Base-by-base conservation (phyloP, 2,797 vertebrate species). In the Micrastur ruficollis region DNA sequence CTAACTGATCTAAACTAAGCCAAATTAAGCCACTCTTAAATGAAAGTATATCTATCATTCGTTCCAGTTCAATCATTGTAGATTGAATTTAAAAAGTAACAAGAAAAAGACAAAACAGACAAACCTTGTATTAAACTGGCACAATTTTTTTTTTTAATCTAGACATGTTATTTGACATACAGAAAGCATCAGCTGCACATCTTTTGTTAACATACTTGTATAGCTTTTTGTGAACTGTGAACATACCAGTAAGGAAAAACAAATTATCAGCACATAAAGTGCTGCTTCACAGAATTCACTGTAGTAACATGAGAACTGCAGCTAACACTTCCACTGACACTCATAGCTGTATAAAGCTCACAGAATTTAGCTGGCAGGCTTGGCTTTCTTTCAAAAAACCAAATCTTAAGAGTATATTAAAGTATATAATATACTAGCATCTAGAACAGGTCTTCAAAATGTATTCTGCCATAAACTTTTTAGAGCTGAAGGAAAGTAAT, bases 211-310 rank as follows among this genome's bases (percentile, higher is more conserved):
- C 70, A 91, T 8, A 91, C 15, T 46, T 34, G 23, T 50, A 95
- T 27, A 90, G 44, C 38, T 90, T 90, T 95, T 92, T 90, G 38
- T 82, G 74, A 95, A 91, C 58, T 16, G 7, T 61, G 81, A 96
- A 70, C 65, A 36, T 62, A 86, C 26, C 49, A 73, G 49, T 62
- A 90, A 68, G 11, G 36, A 94, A 90, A 92, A 53, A 44, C 21
- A 91, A 93, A 90, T 62, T 90, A 73, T 66, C 61, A 91, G 55
- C 27, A 67, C 40, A 87, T 55, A 92, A 95, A 95, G 91, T 65
- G 66, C 40, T 61, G 34, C 55, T 93, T 88, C 75, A 89, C 36
- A 73, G 12, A 8, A 38, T 52, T 91, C 65, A n/a, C 19, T 89
- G 38, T 36, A 89, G 62, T 70, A 81, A 72, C 26, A 78, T 27